These are phyloP conservation scores for Tinamus guttatus DNA, from an alignment of 2,113 vertebrate species.

Conservation along the genomic window DNA sequence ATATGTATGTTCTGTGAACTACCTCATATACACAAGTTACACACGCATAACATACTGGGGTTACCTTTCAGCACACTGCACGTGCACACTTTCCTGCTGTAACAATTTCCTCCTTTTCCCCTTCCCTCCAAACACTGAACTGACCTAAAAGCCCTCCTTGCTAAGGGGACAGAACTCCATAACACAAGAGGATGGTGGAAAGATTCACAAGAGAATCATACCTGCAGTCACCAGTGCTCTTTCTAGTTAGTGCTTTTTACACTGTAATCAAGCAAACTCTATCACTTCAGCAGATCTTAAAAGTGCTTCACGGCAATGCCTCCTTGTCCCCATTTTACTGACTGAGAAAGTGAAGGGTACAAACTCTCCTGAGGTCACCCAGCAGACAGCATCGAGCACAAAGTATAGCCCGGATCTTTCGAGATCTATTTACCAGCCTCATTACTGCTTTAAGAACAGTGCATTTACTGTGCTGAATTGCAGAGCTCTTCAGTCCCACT, in stretches of 20 bases:
- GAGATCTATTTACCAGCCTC: background rate
- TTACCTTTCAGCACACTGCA: background rate
- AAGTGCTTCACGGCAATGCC: background rate
- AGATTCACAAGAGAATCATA: background rate
- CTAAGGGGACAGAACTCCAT: background rate
- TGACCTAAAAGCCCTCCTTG: background rate
- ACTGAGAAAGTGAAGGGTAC: background rate
- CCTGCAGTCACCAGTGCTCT: slow-evolving; percentile 23
- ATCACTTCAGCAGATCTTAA: background rate
- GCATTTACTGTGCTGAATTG: background rate
- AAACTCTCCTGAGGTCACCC: background rate
- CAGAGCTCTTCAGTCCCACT: background rate
- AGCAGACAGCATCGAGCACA: background rate
- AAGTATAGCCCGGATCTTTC: background rate
- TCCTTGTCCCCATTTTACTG: background rate
- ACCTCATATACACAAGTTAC: background rate
- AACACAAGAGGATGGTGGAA: background rate
- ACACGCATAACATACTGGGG: background rate
- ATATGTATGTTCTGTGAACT: background rate
- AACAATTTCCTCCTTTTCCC: background rate
- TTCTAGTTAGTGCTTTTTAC: background rate
- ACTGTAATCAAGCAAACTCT: background rate
- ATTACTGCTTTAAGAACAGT: background rate
- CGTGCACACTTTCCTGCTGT: rapidly evolving
- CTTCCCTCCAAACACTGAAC: background rate